phyloP scores from a whole-genome alignment of 2,888 invertebrate species.

The Drosophila vallismaia region DNA sequence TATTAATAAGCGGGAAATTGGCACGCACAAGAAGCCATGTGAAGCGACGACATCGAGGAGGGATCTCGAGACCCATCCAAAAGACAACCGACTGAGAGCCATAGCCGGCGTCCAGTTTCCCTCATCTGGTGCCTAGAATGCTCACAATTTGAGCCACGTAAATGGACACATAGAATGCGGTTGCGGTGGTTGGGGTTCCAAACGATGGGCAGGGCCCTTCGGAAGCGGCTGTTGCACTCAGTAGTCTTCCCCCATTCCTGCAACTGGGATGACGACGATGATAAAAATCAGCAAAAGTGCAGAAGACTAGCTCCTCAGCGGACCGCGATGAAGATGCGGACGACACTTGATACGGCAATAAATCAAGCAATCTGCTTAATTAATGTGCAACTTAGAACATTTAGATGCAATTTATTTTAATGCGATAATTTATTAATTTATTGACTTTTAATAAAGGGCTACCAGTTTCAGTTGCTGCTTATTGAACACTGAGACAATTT shows the following conservation, averaged over 20 bases:
- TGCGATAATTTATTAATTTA: slow-evolving; percentile 84
- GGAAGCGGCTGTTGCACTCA: slow-evolving; percentile 23
- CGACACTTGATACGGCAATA: slow-evolving; percentile 84
- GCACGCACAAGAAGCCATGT: slow-evolving; percentile 71
- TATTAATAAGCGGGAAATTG: slow-evolving; percentile 78
- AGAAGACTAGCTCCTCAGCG: slow-evolving; percentile 27
- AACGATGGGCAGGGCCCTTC: slow-evolving; percentile 25
- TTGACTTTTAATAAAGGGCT: slow-evolving; percentile 82
- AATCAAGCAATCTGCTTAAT: slow-evolving; percentile 84
- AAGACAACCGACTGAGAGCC: slow-evolving; percentile 2
- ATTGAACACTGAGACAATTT: slow-evolving; percentile 4
- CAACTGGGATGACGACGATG: slow-evolving; percentile 44
- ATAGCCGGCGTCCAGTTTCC: slow-evolving; percentile 13
- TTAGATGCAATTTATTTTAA: slow-evolving; percentile 84
- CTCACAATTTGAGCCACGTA: slow-evolving; percentile 73
- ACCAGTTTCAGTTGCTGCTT: slow-evolving; percentile 23
- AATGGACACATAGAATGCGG: slow-evolving; percentile 77
- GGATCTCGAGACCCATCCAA: slow-evolving; percentile 15
- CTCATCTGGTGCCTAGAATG: slow-evolving; percentile 60
- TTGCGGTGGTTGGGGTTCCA: slow-evolving; percentile 10
- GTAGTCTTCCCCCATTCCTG: background rate
- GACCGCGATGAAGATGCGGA: slow-evolving; percentile 27
- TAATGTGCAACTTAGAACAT: slow-evolving; percentile 84
- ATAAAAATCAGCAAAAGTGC: slow-evolving; percentile 71
- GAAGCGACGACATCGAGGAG: slow-evolving; percentile 33